A percentile compares a stretch with the other conserved stretches of the same genome.
Conservation (phyloP, 2,888 invertebrate species). For the Anoncus sp. region DNA sequence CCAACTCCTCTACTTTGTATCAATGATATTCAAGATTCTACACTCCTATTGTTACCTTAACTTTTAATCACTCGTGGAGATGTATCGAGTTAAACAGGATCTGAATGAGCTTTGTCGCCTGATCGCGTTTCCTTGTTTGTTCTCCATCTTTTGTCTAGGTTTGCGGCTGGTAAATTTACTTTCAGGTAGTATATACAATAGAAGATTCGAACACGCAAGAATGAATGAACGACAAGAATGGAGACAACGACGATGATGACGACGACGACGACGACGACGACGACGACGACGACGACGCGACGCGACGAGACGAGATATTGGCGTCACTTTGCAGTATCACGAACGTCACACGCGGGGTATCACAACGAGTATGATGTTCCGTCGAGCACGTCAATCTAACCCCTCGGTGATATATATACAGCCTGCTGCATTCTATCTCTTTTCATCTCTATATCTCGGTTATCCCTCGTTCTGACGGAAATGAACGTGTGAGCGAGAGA, state of each 20-base stretch:
- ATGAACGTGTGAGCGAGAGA: conserved; percentile 37
- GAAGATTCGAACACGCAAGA: too few species aligned
- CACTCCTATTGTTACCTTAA: conserved; percentile 3
- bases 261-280: conserved; percentile 24
- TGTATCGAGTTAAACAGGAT: conserved; percentile 13
- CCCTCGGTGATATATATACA: conserved; percentile 1
- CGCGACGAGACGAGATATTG: conserved; percentile 46
- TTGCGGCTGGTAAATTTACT: conserved; percentile 43
- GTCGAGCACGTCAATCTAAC: conserved; percentile 43
- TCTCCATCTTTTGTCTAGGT: conserved; percentile 3
- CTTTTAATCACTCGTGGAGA: conserved; percentile 19
- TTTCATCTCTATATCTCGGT: conserved; percentile 20
- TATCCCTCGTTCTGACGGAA: conserved; percentile 35
- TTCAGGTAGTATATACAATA: neutral
- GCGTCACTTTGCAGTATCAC: conserved; percentile 56
- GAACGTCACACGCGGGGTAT: conserved; percentile 54
- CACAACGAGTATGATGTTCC: conserved; percentile 50
- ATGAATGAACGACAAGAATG: neutral
- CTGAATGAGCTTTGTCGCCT: neutral
- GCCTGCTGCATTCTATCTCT: conserved; percentile 11
- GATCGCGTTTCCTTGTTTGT: conserved; percentile 3
- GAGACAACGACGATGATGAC: conserved; percentile 8
- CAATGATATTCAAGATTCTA: neutral
- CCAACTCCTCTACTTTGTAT: too few species aligned
- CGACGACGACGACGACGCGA: conserved; percentile 2